Percentiles rank a stretch among this genome's conserved stretches.
phyloP scores from a whole-genome alignment of 2,888 invertebrate species.

The Xanthorhoe designata region DNA sequence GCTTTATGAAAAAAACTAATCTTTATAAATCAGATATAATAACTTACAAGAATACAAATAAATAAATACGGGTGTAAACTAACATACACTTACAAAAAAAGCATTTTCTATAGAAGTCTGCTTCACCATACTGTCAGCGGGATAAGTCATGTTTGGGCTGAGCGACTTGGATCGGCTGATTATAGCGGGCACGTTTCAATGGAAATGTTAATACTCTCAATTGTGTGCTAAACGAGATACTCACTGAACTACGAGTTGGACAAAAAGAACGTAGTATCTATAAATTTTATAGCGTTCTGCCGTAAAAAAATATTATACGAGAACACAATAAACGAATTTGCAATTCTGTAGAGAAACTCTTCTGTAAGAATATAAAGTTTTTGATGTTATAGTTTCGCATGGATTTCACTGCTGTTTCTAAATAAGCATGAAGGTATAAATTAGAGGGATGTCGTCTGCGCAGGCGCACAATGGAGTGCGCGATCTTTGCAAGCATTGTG shows the following conservation, averaged over 20 bases:
- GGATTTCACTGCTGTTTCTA: constrained; percentile 68
- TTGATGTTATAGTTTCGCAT: constrained; percentile 65
- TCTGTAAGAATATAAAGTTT: constrained; percentile 60
- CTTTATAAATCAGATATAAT: constrained; percentile 64
- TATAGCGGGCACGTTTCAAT: constrained; percentile 69
- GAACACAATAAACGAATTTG: constrained; percentile 70
- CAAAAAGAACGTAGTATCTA: constrained; percentile 70
- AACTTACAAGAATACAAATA: constrained; percentile 55
- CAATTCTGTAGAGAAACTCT: constrained; percentile 63
- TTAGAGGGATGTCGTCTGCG: constrained; percentile 70
- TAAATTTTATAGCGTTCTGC: constrained; percentile 69
- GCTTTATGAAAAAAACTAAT: constrained; percentile 54
- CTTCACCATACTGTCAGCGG: constrained; percentile 40
- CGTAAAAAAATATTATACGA: constrained; percentile 64
- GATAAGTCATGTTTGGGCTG: constrained; percentile 53
- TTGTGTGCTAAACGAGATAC: constrained; percentile 78
- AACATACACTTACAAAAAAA: constrained; percentile 46
- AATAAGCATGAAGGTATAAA: constrained; percentile 83
- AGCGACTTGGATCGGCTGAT: constrained; percentile 61
- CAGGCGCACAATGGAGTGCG: constrained; percentile 67
- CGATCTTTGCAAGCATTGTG: constrained; percentile 67
- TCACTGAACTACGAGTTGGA: constrained; percentile 67
- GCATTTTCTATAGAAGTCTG: constrained; percentile 41
- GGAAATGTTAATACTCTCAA: constrained; percentile 78
- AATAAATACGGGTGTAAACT: constrained; percentile 53